Evolutionary conservation across 1,140 invertebrate species (phyloP).

Genomic region (Drosophila parvula): DNA sequence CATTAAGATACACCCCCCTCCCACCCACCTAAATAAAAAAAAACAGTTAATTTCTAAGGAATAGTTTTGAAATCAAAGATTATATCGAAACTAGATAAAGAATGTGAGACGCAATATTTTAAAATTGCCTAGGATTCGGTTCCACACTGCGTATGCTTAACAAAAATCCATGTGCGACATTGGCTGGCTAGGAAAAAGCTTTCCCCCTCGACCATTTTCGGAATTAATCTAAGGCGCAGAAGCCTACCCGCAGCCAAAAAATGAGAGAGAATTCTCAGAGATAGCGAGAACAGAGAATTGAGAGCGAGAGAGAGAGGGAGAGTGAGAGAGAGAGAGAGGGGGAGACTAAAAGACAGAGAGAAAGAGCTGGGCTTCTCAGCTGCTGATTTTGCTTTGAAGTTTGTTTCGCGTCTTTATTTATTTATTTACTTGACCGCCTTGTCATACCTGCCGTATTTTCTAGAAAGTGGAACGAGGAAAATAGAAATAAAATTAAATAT

Average conservation of each 20-base stretch:
- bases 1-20: not conserved
- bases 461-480: conserved; percentile 2
- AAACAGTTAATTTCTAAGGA: not conserved
- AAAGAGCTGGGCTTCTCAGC: conserved; percentile 24
- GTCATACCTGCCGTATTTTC: conserved; percentile 18
- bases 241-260: conserved; percentile 17
- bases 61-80: not conserved
- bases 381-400: conserved; percentile 70
- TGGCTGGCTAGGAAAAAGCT: conserved; percentile 45
- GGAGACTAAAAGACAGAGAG: too few relatives aligned
- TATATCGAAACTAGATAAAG: not conserved
- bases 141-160: conserved; percentile 63
- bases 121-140: conserved; percentile 1
- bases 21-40: too few relatives aligned
- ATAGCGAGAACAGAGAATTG: conserved; percentile 3
- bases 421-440: conserved; percentile 67
- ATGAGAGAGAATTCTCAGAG: conserved; percentile 16
- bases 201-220: conserved; percentile 39
- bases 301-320: not conserved
- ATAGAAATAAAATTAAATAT: not conserved
- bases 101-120: not conserved
- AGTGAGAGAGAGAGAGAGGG: not conserved
- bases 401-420: conserved; percentile 78
- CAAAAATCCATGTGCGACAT: conserved; percentile 50
- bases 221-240: conserved; percentile 50